Percentiles rank a stretch among this genome's conserved stretches.
phyloP scores from a whole-genome alignment of 2,888 invertebrate species.

The Podabrus alpinus region DNA sequence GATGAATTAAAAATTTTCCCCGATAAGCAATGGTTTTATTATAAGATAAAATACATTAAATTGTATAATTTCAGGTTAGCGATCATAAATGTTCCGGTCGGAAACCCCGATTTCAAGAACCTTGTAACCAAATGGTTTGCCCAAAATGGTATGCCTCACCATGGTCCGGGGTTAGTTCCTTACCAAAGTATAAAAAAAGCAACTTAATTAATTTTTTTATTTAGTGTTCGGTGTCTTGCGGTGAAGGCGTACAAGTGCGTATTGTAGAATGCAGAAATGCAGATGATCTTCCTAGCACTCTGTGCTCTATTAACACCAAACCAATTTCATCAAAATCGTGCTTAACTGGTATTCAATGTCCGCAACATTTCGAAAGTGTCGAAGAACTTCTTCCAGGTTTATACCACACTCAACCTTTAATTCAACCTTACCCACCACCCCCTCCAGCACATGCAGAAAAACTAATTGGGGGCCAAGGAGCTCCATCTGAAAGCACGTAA shows the following conservation, averaged over 20 bases:
- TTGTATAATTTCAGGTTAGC: constrained; percentile 62
- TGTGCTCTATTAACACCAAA: constrained; percentile 70
- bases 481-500: constrained; percentile 82
- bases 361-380: constrained; percentile 57
- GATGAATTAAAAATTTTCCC: too few species aligned
- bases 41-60: too few species aligned
- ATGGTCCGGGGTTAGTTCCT: constrained; percentile 85
- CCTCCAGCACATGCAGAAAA: constrained; percentile 69
- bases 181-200: not conserved
- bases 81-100: constrained; percentile 79
- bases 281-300: constrained; percentile 59
- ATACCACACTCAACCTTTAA: constrained; percentile 68
- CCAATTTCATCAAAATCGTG: constrained; percentile 75
- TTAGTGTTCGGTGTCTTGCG: constrained; percentile 93
- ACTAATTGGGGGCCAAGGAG: constrained; percentile 70
- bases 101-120: constrained; percentile 79
- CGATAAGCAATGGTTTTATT: too few species aligned
- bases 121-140: constrained; percentile 84
- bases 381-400: constrained; percentile 64
- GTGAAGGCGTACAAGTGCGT: constrained; percentile 82
- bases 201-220: constrained; percentile 28
- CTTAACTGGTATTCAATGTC: constrained; percentile 74
- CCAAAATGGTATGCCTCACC: constrained; percentile 85
- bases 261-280: constrained; percentile 78
- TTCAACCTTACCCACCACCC: constrained; percentile 69